These are phyloP conservation scores for Entomyzon cyanotis DNA, from an alignment of 2,113 vertebrate genomes.

Conservation along the genomic window DNA sequence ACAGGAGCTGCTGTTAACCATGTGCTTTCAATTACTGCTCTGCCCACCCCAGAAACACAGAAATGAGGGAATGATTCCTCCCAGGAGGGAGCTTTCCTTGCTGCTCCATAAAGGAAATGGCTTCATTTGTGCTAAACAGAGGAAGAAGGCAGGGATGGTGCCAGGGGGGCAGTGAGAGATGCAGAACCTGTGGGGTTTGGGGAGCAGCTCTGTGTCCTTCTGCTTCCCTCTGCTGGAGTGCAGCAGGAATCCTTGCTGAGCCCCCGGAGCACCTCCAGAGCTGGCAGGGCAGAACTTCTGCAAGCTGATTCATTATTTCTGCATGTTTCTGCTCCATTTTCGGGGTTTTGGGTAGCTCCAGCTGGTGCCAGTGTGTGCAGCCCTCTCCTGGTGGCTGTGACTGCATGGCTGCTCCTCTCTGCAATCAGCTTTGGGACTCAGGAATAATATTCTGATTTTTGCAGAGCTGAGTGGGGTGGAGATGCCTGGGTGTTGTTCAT, in stretches of 20 bases:
- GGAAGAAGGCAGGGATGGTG: not conserved
- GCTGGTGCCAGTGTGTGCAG: accelerated
- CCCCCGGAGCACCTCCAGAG: not conserved
- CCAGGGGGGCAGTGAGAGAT: accelerated
- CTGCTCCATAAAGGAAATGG: not conserved
- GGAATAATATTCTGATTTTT: not conserved
- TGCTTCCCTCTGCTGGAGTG: slow-evolving; percentile 64
- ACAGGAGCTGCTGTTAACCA: not conserved
- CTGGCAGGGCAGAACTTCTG: not conserved
- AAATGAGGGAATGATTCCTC: not conserved
- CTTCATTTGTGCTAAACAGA: not conserved
- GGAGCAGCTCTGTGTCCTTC: not conserved
- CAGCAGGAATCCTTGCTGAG: not conserved
- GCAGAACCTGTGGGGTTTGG: accelerated
- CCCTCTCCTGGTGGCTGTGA: accelerated
- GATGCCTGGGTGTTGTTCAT: not conserved
- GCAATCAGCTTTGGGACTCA: not conserved
- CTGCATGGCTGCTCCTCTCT: not conserved
- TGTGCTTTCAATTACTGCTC: not conserved
- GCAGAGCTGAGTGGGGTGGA: not conserved
- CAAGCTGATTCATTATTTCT: not conserved
- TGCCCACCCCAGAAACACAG: not conserved
- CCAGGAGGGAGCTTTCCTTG: not conserved
- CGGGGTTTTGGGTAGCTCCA: accelerated
- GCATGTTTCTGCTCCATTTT: not conserved